These are phyloP conservation scores for Rhizoglyphus robini DNA, from an alignment of 1,140 invertebrate species.

Conservation along the genomic window DNA sequence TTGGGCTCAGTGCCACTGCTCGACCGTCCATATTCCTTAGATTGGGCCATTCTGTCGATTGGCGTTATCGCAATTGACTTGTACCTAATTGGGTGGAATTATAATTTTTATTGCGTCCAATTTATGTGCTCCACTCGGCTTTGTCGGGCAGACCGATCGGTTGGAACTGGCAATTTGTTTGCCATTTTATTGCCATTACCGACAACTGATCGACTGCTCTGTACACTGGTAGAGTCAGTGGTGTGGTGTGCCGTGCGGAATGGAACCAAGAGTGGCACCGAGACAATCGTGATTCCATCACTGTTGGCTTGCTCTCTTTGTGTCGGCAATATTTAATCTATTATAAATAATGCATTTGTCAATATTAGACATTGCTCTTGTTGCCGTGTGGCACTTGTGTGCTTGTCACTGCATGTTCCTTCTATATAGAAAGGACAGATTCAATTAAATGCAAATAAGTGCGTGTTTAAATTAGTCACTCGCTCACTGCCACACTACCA, in stretches of 20 bases:
- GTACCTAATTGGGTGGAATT: no score
- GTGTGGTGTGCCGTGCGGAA: no score
- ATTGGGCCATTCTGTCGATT: no score
- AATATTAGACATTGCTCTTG: not conserved
- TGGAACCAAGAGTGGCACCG: no score
- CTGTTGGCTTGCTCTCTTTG: not conserved
- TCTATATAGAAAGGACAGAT: not conserved
- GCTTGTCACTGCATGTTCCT: not conserved
- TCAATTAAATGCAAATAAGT: constrained; percentile 13
- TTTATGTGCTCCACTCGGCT: no score
- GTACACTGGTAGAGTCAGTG: not conserved
- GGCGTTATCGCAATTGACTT: no score
- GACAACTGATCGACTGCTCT: not conserved
- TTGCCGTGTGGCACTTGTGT: no score
- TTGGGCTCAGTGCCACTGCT: no score
- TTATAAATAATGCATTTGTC: constrained; percentile 15
- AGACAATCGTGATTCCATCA: not conserved
- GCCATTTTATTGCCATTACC: not conserved
- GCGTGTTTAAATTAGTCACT: constrained; percentile 14
- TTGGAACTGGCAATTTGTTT: not conserved
- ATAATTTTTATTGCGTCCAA: no score
- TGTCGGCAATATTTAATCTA: constrained; percentile 11
- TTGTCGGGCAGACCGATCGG: no score
- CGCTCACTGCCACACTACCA: not conserved
- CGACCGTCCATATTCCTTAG: no score